phyloP scores from a whole-genome alignment of 2,797 vertebrate genomes.

The Squalus acanthias region DNA sequence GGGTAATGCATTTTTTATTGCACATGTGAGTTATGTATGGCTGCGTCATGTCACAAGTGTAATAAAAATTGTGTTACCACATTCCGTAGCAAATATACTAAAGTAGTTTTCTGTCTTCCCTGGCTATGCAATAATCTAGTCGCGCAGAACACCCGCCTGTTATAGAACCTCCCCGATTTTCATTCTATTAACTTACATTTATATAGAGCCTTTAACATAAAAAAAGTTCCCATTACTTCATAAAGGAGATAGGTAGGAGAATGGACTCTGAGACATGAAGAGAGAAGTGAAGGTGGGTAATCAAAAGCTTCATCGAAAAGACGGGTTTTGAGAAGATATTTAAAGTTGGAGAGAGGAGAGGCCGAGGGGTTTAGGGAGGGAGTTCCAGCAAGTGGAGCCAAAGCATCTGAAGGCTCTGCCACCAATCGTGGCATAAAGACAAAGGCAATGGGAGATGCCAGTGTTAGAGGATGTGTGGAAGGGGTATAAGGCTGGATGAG shows the following conservation, averaged over 20 bases:
- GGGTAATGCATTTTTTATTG: constrained; percentile 24
- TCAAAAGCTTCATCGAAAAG: background rate
- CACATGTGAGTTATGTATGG: constrained; percentile 9
- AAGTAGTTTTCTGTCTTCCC: background rate
- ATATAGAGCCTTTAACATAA: background rate
- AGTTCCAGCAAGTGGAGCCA: too few relatives aligned
- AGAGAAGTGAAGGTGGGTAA: background rate
- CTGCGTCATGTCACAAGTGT: background rate
- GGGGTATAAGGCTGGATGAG: background rate
- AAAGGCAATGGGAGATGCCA: too few relatives aligned
- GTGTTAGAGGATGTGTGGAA: background rate
- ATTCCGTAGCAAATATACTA: background rate
- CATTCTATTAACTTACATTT: background rate
- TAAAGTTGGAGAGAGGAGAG: too few relatives aligned
- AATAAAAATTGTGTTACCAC: background rate
- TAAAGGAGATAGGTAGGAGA: background rate
- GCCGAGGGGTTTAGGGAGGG: too few relatives aligned
- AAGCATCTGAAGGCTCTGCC: too few relatives aligned
- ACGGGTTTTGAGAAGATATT: background rate
- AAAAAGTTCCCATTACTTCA: background rate
- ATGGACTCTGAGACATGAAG: background rate
- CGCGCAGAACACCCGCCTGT: background rate
- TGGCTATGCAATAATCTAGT: background rate
- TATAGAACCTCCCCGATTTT: background rate
- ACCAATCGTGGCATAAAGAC: too few relatives aligned